Evolutionary conservation across 2,888 invertebrate species (phyloP).

Genomic region (Chloroclystis v-ata): DNA sequence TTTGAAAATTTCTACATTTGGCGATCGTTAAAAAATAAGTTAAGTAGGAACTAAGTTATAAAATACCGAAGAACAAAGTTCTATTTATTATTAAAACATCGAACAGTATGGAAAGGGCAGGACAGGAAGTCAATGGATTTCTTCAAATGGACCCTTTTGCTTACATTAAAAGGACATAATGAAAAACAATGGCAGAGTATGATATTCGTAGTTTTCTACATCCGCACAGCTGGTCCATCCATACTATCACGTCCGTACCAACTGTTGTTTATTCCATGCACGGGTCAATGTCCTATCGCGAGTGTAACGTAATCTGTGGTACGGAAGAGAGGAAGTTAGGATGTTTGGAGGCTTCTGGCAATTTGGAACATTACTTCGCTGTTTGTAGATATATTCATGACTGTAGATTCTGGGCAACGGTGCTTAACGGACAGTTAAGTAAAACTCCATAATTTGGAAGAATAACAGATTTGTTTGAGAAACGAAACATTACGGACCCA

Average conservation of each 20-base stretch:
- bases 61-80: too few species aligned
- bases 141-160: too few species aligned
- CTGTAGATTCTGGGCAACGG: not conserved
- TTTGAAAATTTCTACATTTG: too few species aligned
- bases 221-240: conserved; percentile 13
- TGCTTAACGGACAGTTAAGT: not conserved
- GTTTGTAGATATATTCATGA: conserved; percentile 24
- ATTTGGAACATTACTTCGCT: conserved; percentile 22
- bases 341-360: conserved; percentile 20
- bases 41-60: too few species aligned
- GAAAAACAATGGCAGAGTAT: not conserved
- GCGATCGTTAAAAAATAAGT: too few species aligned
- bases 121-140: too few species aligned
- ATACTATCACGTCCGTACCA: conserved; percentile 12
- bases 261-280: conserved; percentile 5
- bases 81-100: too few species aligned
- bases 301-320: conserved; percentile 12
- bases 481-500: too few species aligned
- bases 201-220: conserved; percentile 1
- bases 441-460: too few species aligned
- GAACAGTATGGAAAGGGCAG: too few species aligned
- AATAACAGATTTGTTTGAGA: too few species aligned
- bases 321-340: conserved; percentile 30
- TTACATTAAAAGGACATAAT: not conserved
- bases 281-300: conserved; percentile 22